These are phyloP conservation scores for Nesogale talazaci DNA, from an alignment of 2,113 vertebrate species.

Conservation along the genomic window DNA sequence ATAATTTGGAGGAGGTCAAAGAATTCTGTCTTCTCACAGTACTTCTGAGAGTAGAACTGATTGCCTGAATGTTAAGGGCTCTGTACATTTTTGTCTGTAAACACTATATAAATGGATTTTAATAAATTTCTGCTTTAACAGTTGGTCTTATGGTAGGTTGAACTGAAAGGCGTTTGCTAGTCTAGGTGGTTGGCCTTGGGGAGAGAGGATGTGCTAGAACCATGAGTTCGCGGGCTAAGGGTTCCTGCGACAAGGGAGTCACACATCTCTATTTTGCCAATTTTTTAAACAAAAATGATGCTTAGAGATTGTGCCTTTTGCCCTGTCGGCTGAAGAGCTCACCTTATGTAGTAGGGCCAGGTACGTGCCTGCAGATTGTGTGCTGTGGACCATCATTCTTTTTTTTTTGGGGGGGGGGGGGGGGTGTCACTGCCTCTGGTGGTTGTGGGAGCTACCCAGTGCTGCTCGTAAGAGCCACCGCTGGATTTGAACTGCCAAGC, in stretches of 20 bases:
- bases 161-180: not conserved
- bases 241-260: not conserved
- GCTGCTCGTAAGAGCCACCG: too few relatives aligned
- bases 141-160: constrained; percentile 32
- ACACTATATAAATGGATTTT: constrained; percentile 81
- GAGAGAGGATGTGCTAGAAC: not conserved
- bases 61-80: constrained; percentile 62
- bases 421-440: too few relatives aligned
- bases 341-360: not conserved
- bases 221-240: not conserved
- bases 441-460: too few relatives aligned
- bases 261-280: not conserved
- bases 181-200: not conserved
- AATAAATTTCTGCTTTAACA: constrained; percentile 87
- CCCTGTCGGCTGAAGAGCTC: not conserved
- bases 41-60: constrained; percentile 62
- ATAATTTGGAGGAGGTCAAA: constrained; percentile 45
- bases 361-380: not conserved
- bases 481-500: too few relatives aligned
- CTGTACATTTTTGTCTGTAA: constrained; percentile 66
- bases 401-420: too few relatives aligned
- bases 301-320: not conserved
- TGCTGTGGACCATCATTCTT: not conserved
- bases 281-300: not conserved
- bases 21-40: constrained; percentile 49